A percentile compares a stretch with the other conserved stretches of the same genome.
Conservation (phyloP, 1,140 invertebrate species). For the Saxidomus purpurata region DNA sequence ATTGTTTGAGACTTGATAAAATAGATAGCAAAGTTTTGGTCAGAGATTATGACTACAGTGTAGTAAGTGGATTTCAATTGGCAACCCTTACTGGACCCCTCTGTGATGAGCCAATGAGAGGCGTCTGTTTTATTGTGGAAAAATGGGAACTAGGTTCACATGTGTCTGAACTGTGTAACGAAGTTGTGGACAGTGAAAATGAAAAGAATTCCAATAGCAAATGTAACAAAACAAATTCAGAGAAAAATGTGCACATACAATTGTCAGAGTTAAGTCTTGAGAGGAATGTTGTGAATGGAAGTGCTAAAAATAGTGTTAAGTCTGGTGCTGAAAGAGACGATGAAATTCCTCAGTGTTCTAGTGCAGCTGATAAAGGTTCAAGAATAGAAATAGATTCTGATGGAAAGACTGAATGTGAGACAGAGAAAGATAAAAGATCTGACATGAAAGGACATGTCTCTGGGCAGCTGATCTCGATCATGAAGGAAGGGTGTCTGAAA, state of each 20-base stretch:
- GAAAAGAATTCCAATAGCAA: not conserved
- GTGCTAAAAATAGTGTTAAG: not conserved
- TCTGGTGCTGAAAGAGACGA: not conserved
- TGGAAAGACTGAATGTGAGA: not conserved
- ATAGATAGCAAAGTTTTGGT: slow-evolving; percentile 72
- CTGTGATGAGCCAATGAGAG: slow-evolving; percentile 98
- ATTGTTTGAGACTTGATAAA: slow-evolving; percentile 66
- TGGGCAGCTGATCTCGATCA: slow-evolving; percentile 96
- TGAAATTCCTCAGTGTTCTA: not conserved
- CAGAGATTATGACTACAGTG: slow-evolving; percentile 85
- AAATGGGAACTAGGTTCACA: slow-evolving; percentile 86
- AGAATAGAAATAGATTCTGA: not conserved
- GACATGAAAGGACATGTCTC: slow-evolving; percentile 87
- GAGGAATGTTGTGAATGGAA: not conserved
- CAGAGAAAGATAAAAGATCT: slow-evolving; percentile 37
- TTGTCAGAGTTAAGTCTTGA: not conserved
- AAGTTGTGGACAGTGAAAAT: not conserved
- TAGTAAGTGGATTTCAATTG: slow-evolving; percentile 98
- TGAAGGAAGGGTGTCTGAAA: slow-evolving; percentile 95
- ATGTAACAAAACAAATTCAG: not conserved
- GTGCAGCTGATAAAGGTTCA: not conserved
- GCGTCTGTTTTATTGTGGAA: slow-evolving; percentile 96
- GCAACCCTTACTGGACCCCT: slow-evolving; percentile 95
- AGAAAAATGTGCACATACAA: not conserved
- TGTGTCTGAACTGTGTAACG: not conserved